These are phyloP conservation scores for Chalcis sispes DNA, from an alignment of 2,888 invertebrate species.

Conservation along the genomic window DNA sequence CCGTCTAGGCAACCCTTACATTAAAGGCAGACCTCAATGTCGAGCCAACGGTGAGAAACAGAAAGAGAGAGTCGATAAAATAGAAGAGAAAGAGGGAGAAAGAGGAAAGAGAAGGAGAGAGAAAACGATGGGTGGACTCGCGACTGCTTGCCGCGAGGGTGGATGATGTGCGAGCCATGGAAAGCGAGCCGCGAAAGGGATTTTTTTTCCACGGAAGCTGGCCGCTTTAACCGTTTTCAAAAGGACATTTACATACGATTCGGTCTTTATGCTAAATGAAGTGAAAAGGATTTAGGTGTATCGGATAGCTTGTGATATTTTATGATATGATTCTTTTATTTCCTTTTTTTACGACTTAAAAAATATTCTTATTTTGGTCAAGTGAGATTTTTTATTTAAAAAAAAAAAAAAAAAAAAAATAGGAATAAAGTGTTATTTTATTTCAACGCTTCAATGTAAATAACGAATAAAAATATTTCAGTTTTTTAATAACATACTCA, in stretches of 20 bases:
- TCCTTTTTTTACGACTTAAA: too few species aligned
- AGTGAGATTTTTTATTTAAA: too few species aligned
- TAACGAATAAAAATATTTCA: too few species aligned
- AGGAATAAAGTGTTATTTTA: not conserved
- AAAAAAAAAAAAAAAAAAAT: too few species aligned
- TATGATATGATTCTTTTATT: too few species aligned
- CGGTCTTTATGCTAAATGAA: not conserved
- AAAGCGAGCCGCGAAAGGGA: conserved; percentile 21
- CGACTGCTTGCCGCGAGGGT: conserved; percentile 2
- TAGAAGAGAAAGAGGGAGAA: conserved; percentile 48
- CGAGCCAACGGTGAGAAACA: conserved; percentile 64
- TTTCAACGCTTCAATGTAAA: too few species aligned
- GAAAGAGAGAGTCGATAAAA: conserved; percentile 28
- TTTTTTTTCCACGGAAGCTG: conserved; percentile 24
- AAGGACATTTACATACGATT: conserved; percentile 24
- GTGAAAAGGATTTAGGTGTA: not conserved
- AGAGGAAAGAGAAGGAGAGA: conserved; percentile 34
- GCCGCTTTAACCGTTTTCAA: not conserved
- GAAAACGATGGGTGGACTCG: conserved; percentile 57
- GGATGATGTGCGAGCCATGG: conserved; percentile 18
- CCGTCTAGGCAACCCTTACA: conserved; percentile 73
- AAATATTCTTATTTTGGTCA: too few species aligned
- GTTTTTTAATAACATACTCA: too few species aligned
- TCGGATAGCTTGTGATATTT: too few species aligned
- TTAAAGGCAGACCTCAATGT: conserved; percentile 63